Base-by-base conservation (phyloP, 2,113 vertebrate species). In the Seriola dumerili region DNA sequence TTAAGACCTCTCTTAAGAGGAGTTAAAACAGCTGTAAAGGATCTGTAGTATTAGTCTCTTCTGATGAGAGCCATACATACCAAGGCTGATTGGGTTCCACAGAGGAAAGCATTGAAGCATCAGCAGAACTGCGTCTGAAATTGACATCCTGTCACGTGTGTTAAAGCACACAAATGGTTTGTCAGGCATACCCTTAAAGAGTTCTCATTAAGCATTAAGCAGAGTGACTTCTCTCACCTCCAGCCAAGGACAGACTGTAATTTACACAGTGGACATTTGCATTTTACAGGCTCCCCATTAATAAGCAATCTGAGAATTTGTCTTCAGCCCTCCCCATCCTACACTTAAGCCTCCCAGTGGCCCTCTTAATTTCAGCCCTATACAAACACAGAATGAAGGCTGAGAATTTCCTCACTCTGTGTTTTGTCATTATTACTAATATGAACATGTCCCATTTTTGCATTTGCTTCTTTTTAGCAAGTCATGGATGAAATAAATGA, bases 221-320 rank as follows among this genome's bases (percentile, higher is more conserved):
- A 76, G 86, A 92, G 87, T 84, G 91, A 92, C 91, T 93, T 84
- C 79, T 78, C 82, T 91, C 90, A 88, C 93, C 90, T 92, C 92
- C 76, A 79, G 68, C 78, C 91, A 93, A 93, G 93, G 90, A 89
- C 91, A 42, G 54, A 73, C 70, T 74, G 58, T 81, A 84, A 87
- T 92, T 93, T 91, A 88, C 82, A 84, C 82, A 66, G 69, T 76
- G 74, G 74, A 78, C 67, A 91, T 94, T 93, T 87, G 79, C 88
- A 91, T 93, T 93, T 90, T 87, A 84, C 85, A 87, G 85, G 65
- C 74, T 42, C 21, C 23, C 76, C 69, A 67, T 91, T 94, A 87
- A 89, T 89, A 91, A 90, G 73, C 78, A 76, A 75, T 85, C 77
- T 64, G 55, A 78, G 71, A 81, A 85, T 86, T 87, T 76, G 91